Conservation (phyloP, 2,797 vertebrate genomes). For the Anas georgica region DNA sequence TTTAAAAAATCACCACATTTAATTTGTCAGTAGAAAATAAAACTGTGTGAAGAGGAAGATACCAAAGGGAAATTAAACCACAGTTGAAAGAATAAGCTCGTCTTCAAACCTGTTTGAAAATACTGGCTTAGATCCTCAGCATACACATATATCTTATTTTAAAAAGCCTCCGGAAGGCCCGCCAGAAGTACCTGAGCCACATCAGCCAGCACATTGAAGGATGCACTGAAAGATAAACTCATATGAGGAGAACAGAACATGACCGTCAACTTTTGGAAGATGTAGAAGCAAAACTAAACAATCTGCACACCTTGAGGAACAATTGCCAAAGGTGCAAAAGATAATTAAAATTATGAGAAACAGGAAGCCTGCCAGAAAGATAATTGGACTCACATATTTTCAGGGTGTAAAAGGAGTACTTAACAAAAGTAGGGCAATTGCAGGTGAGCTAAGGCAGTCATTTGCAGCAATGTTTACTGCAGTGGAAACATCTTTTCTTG, state of each 20-base stretch:
- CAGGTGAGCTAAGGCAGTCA: neutral
- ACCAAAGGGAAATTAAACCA: neutral
- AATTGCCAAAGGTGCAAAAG: neutral
- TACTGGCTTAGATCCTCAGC: neutral
- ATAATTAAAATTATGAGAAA: neutral
- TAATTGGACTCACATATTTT: neutral
- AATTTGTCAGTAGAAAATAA: neutral
- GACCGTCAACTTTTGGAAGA: neutral
- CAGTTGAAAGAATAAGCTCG: neutral
- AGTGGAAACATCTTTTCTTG: neutral
- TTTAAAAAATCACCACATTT: neutral
- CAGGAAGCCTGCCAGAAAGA: neutral
- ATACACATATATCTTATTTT: rapidly evolving
- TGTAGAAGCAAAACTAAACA: neutral
- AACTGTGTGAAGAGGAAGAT: neutral
- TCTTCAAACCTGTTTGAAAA: neutral
- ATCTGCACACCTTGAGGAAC: neutral
- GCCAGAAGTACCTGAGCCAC: neutral
- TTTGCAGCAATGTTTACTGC: neutral
- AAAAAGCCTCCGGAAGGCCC: neutral
- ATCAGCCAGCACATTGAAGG: neutral
- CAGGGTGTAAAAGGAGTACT: neutral
- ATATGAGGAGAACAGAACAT: neutral
- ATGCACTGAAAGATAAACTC: neutral
- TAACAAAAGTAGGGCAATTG: neutral